Evolutionary conservation across 2,797 vertebrate genomes (phyloP).

Genomic region (Diplodus sargus): DNA sequence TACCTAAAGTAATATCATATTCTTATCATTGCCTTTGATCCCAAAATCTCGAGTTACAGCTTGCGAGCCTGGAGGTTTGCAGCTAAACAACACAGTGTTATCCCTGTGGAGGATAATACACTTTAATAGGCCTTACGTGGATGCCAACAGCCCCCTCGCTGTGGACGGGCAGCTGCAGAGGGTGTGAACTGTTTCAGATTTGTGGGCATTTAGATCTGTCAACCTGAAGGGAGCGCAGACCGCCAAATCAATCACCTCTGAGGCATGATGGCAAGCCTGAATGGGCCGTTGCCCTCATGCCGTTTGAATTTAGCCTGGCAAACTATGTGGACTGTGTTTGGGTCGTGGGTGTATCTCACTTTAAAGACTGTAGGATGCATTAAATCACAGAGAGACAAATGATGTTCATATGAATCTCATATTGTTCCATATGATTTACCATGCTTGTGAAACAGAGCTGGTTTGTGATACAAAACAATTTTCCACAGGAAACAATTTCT

Average conservation of each 20-base stretch:
- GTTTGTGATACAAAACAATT: not conserved
- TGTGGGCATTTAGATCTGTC: slow-evolving; percentile 36
- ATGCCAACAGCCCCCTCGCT: slow-evolving; percentile 11
- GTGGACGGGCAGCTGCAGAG: slow-evolving; percentile 25
- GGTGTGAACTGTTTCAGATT: slow-evolving; percentile 43
- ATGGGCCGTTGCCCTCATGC: slow-evolving; percentile 15
- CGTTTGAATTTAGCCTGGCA: slow-evolving; percentile 41
- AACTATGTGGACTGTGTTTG: not conserved
- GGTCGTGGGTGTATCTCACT: not conserved
- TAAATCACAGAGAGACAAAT: not conserved
- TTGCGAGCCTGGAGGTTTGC: not conserved
- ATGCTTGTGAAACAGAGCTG: not conserved
- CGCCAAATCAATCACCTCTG: slow-evolving; percentile 47
- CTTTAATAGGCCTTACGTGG: not conserved
- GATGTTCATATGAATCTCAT: not conserved
- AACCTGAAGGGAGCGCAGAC: slow-evolving; percentile 39
- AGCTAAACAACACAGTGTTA: not conserved
- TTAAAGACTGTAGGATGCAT: not conserved
- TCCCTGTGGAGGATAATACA: not conserved
- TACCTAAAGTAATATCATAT: not conserved
- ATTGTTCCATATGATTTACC: not conserved
- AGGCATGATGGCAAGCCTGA: not conserved
- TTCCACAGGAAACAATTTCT: too few relatives aligned
- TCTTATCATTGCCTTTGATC: not conserved
- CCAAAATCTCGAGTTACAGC: not conserved